phyloP scores from a whole-genome alignment of 2,888 invertebrate species.

The Polymixis lichenea region DNA sequence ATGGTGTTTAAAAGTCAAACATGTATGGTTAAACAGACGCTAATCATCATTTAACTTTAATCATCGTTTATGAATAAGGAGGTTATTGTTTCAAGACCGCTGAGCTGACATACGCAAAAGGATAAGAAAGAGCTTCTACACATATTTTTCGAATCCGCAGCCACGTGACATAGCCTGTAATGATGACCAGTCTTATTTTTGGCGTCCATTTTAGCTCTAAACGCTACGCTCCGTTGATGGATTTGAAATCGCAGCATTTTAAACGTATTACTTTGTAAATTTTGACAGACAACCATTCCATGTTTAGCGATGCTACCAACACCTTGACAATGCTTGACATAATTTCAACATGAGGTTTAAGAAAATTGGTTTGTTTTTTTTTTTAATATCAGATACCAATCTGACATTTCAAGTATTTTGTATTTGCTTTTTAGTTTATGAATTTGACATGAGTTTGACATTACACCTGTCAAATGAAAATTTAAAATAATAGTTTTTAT shows the following conservation, averaged over 20 bases:
- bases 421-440: too few relatives aligned
- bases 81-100: neutral
- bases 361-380: neutral
- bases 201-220: neutral
- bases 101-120: neutral
- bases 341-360: neutral
- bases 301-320: neutral
- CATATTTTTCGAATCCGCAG: neutral
- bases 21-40: too few relatives aligned
- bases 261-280: neutral
- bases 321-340: neutral
- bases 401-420: too few relatives aligned
- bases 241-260: neutral
- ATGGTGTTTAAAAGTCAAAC: too few relatives aligned
- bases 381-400: too few relatives aligned
- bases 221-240: neutral
- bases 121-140: neutral
- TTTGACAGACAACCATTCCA: neutral
- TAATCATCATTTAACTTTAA: too few relatives aligned
- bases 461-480: too few relatives aligned
- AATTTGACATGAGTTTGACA: too few relatives aligned
- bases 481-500: too few relatives aligned
- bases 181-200: neutral
- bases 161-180: neutral
- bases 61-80: too few relatives aligned